phyloP scores from a whole-genome alignment of 2,888 invertebrate species.

The Drosophila suboccidentalis region DNA sequence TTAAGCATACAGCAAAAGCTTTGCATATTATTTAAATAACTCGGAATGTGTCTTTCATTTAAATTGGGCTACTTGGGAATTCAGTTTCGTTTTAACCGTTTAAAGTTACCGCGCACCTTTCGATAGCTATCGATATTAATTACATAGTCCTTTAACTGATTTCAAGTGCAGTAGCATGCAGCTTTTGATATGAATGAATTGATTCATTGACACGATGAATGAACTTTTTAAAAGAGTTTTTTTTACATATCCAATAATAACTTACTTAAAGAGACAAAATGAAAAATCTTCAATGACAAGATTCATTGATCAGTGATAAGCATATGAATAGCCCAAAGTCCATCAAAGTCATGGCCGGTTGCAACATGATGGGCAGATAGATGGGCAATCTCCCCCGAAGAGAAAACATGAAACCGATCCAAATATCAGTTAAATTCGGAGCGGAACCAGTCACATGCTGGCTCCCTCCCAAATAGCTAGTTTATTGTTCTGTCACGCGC shows the following conservation, averaged over 20 bases:
- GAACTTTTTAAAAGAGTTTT: not conserved
- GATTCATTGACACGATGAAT: not conserved
- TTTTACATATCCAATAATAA: not conserved
- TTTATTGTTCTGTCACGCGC: constrained; percentile 76
- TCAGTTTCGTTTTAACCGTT: not conserved
- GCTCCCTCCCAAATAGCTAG: constrained; percentile 23
- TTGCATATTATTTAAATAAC: not conserved
- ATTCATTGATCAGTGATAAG: constrained; percentile 41
- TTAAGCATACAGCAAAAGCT: not conserved
- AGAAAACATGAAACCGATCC: constrained; percentile 25
- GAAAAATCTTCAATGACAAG: constrained; percentile 28
- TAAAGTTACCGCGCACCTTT: too few relatives aligned
- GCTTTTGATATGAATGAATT: not conserved
- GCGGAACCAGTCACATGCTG: constrained; percentile 64
- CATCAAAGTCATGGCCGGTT: constrained; percentile 47
- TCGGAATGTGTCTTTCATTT: not conserved
- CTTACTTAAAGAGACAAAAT: not conserved
- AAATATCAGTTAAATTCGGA: constrained; percentile 44
- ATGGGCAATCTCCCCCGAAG: constrained; percentile 11
- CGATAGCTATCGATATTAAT: too few relatives aligned
- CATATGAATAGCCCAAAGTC: constrained; percentile 23
- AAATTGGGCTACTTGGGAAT: not conserved
- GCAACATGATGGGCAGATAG: constrained; percentile 6
- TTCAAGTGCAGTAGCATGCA: not conserved
- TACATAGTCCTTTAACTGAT: not conserved